phyloP scores from a whole-genome alignment of 2,797 vertebrate species.

The Chaetophractus vellerosus region DNA sequence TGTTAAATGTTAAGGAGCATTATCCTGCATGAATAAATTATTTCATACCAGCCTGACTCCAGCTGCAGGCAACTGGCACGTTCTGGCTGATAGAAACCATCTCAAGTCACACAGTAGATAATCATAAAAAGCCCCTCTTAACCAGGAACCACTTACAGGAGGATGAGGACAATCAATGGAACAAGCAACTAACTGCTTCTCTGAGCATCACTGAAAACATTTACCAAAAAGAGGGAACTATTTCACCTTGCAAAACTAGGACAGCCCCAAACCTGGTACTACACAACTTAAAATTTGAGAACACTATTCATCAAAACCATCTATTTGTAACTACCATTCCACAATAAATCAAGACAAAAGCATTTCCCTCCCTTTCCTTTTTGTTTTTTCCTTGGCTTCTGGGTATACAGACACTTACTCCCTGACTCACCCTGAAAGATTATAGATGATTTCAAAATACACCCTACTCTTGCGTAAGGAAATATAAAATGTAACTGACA shows the following conservation, averaged over 20 bases:
- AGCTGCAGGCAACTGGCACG: constrained; percentile 88
- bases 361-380: constrained; percentile 57
- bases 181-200: constrained; percentile 89
- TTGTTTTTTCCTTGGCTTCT: constrained; percentile 48
- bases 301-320: constrained; percentile 76
- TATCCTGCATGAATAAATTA: constrained; percentile 92
- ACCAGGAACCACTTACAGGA: constrained; percentile 88
- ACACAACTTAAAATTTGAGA: constrained; percentile 82
- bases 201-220: constrained; percentile 89
- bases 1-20: constrained; percentile 93
- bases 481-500: constrained; percentile 76
- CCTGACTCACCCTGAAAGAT: constrained; percentile 75
- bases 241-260: constrained; percentile 88
- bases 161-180: constrained; percentile 84
- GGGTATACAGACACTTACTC: constrained; percentile 57
- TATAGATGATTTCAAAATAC: constrained; percentile 71
- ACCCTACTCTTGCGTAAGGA: constrained; percentile 48
- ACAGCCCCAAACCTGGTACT: constrained; percentile 81
- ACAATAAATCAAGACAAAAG: constrained; percentile 84
- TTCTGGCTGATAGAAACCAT: constrained; percentile 88
- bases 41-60: constrained; percentile 89
- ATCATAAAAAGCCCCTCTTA: constrained; percentile 89
- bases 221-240: constrained; percentile 90
- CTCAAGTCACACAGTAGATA: constrained; percentile 88
- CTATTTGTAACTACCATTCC: constrained; percentile 76